Conservation (phyloP, 2,797 vertebrate genomes). For the Mus minutoides region DNA sequence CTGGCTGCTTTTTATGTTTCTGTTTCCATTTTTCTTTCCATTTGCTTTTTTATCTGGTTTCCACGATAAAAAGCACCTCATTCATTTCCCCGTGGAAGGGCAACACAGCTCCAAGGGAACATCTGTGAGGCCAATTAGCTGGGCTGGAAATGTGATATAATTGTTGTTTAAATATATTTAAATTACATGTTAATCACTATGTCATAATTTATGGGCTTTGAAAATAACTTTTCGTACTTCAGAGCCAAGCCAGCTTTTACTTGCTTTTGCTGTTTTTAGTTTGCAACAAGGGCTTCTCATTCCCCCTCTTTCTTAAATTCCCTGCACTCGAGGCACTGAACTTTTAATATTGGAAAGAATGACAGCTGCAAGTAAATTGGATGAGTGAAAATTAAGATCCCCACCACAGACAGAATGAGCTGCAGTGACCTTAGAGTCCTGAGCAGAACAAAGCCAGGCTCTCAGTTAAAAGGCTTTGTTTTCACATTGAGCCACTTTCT, state of each 20-base stretch:
- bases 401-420: slow-evolving; percentile 52
- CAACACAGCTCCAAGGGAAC: slow-evolving; percentile 79
- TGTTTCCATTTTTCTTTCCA: slow-evolving; percentile 69
- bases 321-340: slow-evolving; percentile 53
- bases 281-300: slow-evolving; percentile 51
- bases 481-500: slow-evolving; percentile 46
- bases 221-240: slow-evolving; percentile 82
- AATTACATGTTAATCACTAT: slow-evolving; percentile 86
- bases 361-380: slow-evolving; percentile 77
- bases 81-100: slow-evolving; percentile 74
- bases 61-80: slow-evolving; percentile 71
- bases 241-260: slow-evolving; percentile 75
- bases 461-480: slow-evolving; percentile 67
- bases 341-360: slow-evolving; percentile 75
- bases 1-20: slow-evolving; percentile 71
- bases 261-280: slow-evolving; percentile 77
- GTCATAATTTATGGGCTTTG: slow-evolving; percentile 82
- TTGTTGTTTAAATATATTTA: slow-evolving; percentile 85
- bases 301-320: not conserved
- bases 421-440: slow-evolving; percentile 68
- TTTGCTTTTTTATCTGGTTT: slow-evolving; percentile 64
- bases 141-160: slow-evolving; percentile 81
- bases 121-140: slow-evolving; percentile 82
- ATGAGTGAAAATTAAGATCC: slow-evolving; percentile 78
- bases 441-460: slow-evolving; percentile 65